Base-by-base conservation (phyloP, 1,140 invertebrate species). In the Drosophila erecta region DNA sequence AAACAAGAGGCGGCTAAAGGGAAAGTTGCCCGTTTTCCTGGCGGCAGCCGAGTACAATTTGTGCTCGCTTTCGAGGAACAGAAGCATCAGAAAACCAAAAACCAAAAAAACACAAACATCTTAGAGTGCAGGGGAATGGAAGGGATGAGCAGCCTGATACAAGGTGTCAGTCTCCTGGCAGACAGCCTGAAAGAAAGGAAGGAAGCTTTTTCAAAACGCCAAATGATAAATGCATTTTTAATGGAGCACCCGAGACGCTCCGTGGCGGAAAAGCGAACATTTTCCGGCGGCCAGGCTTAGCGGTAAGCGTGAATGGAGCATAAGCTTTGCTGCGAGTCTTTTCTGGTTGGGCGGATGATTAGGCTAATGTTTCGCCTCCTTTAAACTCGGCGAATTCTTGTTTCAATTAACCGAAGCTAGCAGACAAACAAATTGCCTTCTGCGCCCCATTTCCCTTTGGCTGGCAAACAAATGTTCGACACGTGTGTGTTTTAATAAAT, bases 141-240 rank as follows among this genome's bases (percentile, higher is more conserved):
- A 50, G 41, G 65, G 67, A 71, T 70, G 67, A 70, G 67, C 65
- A 70, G 55, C 43, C 43, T 47, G 67, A 71, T 71, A 71, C 43
- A 70, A 70, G 66, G 66, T 70, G 66, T 70, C 66, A 70, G 70
- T 41, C 53, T 40, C 27, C 20, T 38, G 50, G 46, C 50, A 30
- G 50, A 6, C 57, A 62, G 62, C n/a, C 43, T n/a, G 62, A 30
- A 54, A 66, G 62, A 40, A 69, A 70, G 81, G 78, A 86, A 86
- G 81, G 81, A 86, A 86, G 81, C 81, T 81, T 83, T 86, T 87
- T 72, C 50, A 70, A 86, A 86, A 86, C 81, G 75, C 83, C 79
- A 86, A 86, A 86, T 86, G 81, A 86, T 86, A 86, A 86, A 86
- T 86, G 81, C 81, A 86, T 86, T 86, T 86, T 86, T 86, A 86